These are phyloP conservation scores for Herminia tarsipennalis DNA, from an alignment of 2,888 invertebrate species.

Conservation along the genomic window DNA sequence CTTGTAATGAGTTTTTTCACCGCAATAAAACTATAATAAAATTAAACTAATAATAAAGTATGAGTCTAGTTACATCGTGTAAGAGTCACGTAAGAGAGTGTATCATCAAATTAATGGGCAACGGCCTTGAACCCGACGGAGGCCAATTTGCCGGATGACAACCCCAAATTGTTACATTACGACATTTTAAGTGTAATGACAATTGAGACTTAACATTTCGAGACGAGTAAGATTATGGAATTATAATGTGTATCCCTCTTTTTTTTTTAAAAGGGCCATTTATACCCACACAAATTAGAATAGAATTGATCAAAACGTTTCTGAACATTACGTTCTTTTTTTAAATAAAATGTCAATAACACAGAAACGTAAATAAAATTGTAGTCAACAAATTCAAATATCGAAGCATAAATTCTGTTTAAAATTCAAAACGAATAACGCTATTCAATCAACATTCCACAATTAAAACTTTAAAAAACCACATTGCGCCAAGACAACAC, in stretches of 20 bases:
- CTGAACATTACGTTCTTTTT: no score
- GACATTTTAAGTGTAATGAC: constrained; percentile 32
- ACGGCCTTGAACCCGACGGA: constrained; percentile 54
- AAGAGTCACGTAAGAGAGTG: constrained; percentile 44
- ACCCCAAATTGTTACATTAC: constrained; percentile 50
- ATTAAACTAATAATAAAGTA: constrained; percentile 14
- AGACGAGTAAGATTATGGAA: constrained; percentile 14
- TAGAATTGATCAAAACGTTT: no score
- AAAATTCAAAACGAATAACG: constrained; percentile 8
- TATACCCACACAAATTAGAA: no score
- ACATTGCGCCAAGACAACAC: constrained; percentile 24
- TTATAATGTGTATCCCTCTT: no score
- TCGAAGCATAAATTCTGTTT: not conserved
- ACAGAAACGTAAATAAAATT: not conserved
- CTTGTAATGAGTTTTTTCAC: not conserved
- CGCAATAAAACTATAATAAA: not conserved
- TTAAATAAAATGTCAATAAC: not conserved
- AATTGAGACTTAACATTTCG: constrained; percentile 30
- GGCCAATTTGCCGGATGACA: constrained; percentile 54
- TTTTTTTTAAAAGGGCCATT: no score
- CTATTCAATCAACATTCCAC: constrained; percentile 19
- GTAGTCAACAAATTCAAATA: not conserved
- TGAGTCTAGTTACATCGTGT: constrained; percentile 18
- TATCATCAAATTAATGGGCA: constrained; percentile 47
- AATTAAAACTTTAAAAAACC: constrained; percentile 14